Evolutionary conservation across 2,797 vertebrate genomes (phyloP), one percentile per base, ranked within the genome.

Genomic region (Pterois miles): DNA sequence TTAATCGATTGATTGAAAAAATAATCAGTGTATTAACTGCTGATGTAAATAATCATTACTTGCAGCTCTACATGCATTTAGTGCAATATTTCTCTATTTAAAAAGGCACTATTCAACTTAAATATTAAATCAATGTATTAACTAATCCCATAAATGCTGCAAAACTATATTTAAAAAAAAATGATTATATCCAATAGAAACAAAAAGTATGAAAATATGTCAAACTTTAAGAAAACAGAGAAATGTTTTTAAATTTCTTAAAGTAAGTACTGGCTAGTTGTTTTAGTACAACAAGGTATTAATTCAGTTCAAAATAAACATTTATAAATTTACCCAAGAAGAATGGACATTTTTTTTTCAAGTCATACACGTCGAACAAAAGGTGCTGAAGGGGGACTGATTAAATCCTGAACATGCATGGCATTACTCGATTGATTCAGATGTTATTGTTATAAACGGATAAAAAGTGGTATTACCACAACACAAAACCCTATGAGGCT

Each of bases 401-500:
- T 73, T 81, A 70, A 88, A 79, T 86, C 69, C 36, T 38, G 29
- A 88, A 78, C 74, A 80, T 62, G 77, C 65, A 66, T 66, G 68
- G 59, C 83, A 80, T 82, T 85, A 89, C 86, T 88, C 79, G 88
- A 89, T 69, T 89, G 82, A 88, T 89, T 91, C 84, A 86, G 74
- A 80, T 86, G 80, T 85, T 87, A 87, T 84, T 86, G 76, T 88
- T 76, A 76, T 62, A 75, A 90, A 86, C 57, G 64, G 79, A 86
- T 86, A 81, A 88, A 76, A 88, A 81, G 78, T 83, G 76, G 79
- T 82, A 87, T 85, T 83, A 88, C 65, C 70, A 82, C 86, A 88
- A 88, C 82, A 89, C 80, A 89, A 90, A 86, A 89, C 75, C 75
- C 74, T 71, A 82, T 76, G 83, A 89, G 87, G 90, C 83, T 83